Conservation (phyloP, 1,140 invertebrate genomes). For the Drosophila punjabiensis region DNA sequence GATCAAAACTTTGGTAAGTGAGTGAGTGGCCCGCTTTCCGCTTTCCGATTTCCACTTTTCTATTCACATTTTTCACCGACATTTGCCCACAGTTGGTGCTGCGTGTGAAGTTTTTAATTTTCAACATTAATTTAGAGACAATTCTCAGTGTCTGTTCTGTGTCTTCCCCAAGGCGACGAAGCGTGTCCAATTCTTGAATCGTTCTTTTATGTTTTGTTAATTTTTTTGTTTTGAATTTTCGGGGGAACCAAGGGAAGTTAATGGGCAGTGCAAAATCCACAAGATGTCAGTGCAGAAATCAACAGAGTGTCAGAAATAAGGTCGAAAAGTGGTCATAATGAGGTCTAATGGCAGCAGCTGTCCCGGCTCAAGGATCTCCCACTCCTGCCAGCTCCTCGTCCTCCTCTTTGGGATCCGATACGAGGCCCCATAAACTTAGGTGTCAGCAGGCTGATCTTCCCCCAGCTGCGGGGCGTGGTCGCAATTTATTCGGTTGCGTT, state of each 20-base stretch:
- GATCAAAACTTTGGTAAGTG: slow-evolving; percentile 62
- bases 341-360: slow-evolving; percentile 66
- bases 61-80: background rate
- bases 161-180: slow-evolving; percentile 58
- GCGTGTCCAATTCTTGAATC: slow-evolving; percentile 44
- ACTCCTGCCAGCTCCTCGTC: background rate
- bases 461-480: slow-evolving; percentile 58
- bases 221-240: background rate
- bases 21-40: background rate
- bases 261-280: slow-evolving; percentile 49
- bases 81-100: slow-evolving; percentile 36
- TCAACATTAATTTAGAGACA: slow-evolving; percentile 80
- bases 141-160: slow-evolving; percentile 40
- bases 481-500: slow-evolving; percentile 43
- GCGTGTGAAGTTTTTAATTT: slow-evolving; percentile 82
- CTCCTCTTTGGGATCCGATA: background rate
- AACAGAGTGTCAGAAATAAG: slow-evolving; percentile 59
- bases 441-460: slow-evolving; percentile 74
- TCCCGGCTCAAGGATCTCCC: slow-evolving; percentile 1
- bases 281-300: slow-evolving; percentile 65
- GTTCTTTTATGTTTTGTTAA: background rate
- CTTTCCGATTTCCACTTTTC: slow-evolving; percentile 1
- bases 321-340: slow-evolving; percentile 46
- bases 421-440: slow-evolving; percentile 40
- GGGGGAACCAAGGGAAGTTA: background rate